phyloP scores from a whole-genome alignment of 2,113 vertebrate genomes.

The Myodes glareolus region DNA sequence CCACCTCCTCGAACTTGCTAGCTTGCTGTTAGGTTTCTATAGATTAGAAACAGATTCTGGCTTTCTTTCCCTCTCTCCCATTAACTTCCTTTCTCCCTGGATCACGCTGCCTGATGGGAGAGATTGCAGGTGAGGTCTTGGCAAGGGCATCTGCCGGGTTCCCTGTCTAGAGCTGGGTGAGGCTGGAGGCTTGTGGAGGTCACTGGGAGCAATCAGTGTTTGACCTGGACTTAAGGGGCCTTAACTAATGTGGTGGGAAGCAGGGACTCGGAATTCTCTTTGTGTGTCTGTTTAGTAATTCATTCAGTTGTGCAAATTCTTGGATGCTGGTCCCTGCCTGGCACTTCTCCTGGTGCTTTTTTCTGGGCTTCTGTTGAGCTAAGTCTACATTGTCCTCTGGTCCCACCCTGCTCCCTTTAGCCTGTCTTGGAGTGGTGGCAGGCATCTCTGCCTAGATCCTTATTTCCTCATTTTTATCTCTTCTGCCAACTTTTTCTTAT shows the following conservation, averaged over 20 bases:
- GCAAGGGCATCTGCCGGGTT: background rate
- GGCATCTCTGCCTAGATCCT: background rate
- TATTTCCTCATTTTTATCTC: background rate
- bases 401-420: background rate
- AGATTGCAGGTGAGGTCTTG: background rate
- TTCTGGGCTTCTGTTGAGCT: background rate
- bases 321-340: conserved; percentile 35
- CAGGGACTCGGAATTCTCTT: background rate
- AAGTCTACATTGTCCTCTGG: background rate
- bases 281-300: conserved; percentile 50
- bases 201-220: background rate
- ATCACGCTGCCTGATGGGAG: background rate
- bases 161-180: background rate
- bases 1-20: background rate
- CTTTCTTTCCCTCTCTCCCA: background rate
- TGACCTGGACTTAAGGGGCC: conserved; percentile 11
- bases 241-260: conserved; percentile 15
- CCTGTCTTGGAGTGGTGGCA: background rate
- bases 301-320: conserved; percentile 1
- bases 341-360: background rate
- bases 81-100: background rate
- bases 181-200: background rate
- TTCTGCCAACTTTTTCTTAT: background rate
- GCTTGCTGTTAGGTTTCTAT: conserved; percentile 8
- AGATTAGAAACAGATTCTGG: background rate